Evolutionary conservation across 2,113 vertebrate species (phyloP), one percentile per base, ranked within the genome.

Genomic region (Megaleporinus macrocephalus): DNA sequence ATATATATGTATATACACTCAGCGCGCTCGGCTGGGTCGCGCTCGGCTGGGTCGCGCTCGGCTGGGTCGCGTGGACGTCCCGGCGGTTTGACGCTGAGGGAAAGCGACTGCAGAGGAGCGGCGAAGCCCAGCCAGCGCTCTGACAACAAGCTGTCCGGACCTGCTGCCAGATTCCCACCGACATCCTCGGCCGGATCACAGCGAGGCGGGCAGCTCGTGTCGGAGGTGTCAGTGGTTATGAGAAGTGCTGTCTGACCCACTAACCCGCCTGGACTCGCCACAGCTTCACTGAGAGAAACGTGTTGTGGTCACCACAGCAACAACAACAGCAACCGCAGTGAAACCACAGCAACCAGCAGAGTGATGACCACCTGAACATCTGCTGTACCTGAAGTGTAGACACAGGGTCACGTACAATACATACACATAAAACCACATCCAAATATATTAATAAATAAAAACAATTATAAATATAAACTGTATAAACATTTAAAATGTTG

Each of bases 91-190:
- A 71, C 16, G 36, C 30, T 85, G 80, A 86, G 76, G 33, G 29
- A 44, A 49, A 55, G 33, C 80, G 86, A 88, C 83, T 84, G 47
- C 74, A 69, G 76, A 26, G 75, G 73, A 81, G 73, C 83, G 86
- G 85, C 69, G 73, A 59, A 49, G 79, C 51, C 47, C 71, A 49
- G 66, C 81, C 68, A 55, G 30, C 61, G 13, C 16, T 87, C 83
- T 89, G 79, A 86, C 84, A 88, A 55, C 78, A 79, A 61, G 55
- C 41, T 77, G 86, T 83, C 74, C 61, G 14, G 27, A 74, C 78
- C 29, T 57, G 74, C 61, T 73, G 51, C 73, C 66, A 69, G 71
- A 57, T 73, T 70, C 29, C 36, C 33, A 51, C 49, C 82, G 76
- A 84, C 74, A 72, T 75, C 76, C 65, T 53, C 78, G 68, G 44